Evolutionary conservation across 2,113 vertebrate species (phyloP).

Genomic region (Scartelaos histophorus): DNA sequence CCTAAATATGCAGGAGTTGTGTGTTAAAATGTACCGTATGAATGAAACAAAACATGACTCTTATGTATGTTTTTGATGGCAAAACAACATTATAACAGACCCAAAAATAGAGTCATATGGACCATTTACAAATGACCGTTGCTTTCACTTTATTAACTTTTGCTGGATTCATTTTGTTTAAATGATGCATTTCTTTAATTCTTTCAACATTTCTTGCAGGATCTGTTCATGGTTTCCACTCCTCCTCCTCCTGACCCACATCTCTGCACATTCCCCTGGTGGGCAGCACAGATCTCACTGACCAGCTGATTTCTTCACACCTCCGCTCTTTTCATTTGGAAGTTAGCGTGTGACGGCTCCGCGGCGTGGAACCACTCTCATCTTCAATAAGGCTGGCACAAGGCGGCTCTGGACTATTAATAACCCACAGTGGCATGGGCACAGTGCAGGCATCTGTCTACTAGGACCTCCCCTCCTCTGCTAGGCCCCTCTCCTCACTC

Average conservation of each 20-base stretch:
- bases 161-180: background rate
- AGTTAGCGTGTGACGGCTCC: conserved; percentile 65
- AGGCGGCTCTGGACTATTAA: conserved; percentile 73
- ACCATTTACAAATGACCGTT: no score
- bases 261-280: conserved; percentile 6
- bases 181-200: background rate
- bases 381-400: conserved; percentile 72
- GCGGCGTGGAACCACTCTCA: conserved; percentile 49
- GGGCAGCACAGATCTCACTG: conserved; percentile 16
- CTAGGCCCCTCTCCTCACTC: conserved; percentile 17
- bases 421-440: conserved; percentile 68
- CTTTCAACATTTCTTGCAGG: background rate
- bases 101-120: no score
- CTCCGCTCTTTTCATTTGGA: conserved; percentile 68
- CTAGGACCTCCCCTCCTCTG: conserved; percentile 16
- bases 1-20: no score
- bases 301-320: conserved; percentile 55
- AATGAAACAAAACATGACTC: no score
- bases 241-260: background rate
- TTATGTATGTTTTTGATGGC: no score
- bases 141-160: no score
- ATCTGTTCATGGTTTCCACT: no score
- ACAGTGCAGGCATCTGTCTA: conserved; percentile 78
- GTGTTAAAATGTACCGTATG: no score
- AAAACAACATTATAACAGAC: no score